Conservation (phyloP, 2,113 vertebrate species). For the Tylochromis polylepis region DNA sequence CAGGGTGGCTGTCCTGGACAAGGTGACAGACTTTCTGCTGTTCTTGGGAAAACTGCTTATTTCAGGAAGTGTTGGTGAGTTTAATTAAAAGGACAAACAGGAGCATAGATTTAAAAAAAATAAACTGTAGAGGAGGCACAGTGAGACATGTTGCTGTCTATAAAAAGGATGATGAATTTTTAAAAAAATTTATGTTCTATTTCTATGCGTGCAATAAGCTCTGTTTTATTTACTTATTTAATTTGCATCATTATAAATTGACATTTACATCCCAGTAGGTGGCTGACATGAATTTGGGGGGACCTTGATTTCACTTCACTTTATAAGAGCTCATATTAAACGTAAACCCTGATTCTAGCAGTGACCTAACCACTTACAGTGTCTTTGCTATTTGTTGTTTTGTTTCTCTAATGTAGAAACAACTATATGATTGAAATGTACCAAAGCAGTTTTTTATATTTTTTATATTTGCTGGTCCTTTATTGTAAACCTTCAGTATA, state of each 20-base stretch:
- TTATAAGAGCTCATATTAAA: neutral
- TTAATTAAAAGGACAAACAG: neutral
- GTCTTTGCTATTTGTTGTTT: neutral
- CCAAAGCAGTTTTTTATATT: neutral
- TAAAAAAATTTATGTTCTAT: too few relatives aligned
- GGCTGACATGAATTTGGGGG: neutral
- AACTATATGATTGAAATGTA: neutral
- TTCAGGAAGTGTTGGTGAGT: slow-evolving; percentile 89
- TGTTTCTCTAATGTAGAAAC: neutral
- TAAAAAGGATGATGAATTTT: neutral
- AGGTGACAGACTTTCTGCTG: slow-evolving; percentile 91
- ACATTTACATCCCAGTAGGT: neutral
- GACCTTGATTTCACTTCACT: rapidly evolving
- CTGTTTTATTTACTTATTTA: neutral
- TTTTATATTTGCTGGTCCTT: neutral
- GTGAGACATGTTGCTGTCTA: neutral
- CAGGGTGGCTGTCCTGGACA: slow-evolving; percentile 92
- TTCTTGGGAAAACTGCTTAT: slow-evolving; percentile 92
- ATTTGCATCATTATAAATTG: neutral
- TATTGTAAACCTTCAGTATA: neutral
- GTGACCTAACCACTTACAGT: rapidly evolving
- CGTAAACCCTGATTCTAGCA: neutral
- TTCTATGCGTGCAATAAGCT: neutral
- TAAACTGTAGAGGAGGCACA: neutral
- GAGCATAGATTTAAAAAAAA: neutral